These are phyloP conservation scores for Tridacna crocea DNA, from an alignment of 2,888 invertebrate species.

Conservation along the genomic window DNA sequence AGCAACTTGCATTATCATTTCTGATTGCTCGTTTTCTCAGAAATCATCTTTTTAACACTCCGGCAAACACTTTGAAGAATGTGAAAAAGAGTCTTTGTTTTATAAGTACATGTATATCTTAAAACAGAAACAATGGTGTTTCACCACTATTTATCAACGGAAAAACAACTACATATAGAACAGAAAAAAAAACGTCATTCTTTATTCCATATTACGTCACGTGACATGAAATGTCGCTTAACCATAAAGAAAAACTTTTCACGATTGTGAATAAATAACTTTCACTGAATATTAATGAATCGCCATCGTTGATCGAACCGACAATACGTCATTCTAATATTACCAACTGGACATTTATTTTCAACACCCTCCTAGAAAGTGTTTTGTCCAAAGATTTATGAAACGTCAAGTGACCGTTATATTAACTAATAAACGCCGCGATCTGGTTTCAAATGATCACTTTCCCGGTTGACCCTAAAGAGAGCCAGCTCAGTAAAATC, in stretches of 20 bases:
- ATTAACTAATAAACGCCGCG: constrained; percentile 46
- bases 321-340: constrained; percentile 29
- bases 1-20: too few species aligned
- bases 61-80: too few species aligned
- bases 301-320: neutral
- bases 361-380: constrained; percentile 21
- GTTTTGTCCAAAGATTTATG: constrained; percentile 16
- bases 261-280: constrained; percentile 19
- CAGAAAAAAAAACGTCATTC: too few species aligned
- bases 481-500: constrained; percentile 21
- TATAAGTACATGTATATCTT: too few species aligned
- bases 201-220: constrained; percentile 2
- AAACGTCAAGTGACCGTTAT: constrained; percentile 46
- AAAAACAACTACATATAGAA: too few species aligned
- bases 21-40: too few species aligned
- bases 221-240: neutral
- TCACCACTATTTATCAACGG: too few species aligned
- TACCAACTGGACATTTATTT: constrained; percentile 23
- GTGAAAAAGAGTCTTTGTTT: too few species aligned
- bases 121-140: too few species aligned
- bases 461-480: constrained; percentile 19
- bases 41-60: too few species aligned
- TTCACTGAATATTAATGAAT: constrained; percentile 27
- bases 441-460: constrained; percentile 54
- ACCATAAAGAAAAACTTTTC: neutral